Conservation (phyloP, 92 coral and sea anemone genomes). For the Desmophyllum pertusum region DNA sequence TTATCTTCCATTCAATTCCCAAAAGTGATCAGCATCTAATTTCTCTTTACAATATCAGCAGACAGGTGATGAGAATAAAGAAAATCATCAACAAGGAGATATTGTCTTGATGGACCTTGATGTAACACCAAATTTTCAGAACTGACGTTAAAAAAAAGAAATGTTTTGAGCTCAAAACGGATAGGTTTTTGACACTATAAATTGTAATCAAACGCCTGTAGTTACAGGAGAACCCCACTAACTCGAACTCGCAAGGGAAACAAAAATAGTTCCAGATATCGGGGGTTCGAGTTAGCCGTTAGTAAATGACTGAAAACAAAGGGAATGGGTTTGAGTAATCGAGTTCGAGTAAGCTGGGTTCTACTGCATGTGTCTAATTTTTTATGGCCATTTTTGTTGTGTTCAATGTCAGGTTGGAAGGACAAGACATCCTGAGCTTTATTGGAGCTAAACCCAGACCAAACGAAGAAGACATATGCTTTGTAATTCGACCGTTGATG, state of each 20-base stretch:
- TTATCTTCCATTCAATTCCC: neutral
- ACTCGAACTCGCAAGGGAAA: too few relatives aligned
- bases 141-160: too few relatives aligned
- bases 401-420: conserved; percentile 69
- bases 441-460: conserved; percentile 77
- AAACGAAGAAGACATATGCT: conserved; percentile 83
- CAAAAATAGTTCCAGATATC: too few relatives aligned
- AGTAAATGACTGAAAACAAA: too few relatives aligned
- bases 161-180: neutral
- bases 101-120: too few relatives aligned
- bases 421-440: conserved; percentile 78
- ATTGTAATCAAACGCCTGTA: neutral
- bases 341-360: too few relatives aligned
- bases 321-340: too few relatives aligned
- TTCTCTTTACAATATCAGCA: neutral
- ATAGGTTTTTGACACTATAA: too few relatives aligned
- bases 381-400: neutral
- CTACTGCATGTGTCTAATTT: too few relatives aligned
- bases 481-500: conserved; percentile 73
- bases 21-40: neutral
- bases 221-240: too few relatives aligned
- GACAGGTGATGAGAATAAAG: neutral
- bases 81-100: neutral
- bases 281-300: too few relatives aligned
- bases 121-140: too few relatives aligned